These are phyloP conservation scores for Perodicticus potto DNA, from an alignment of 2,797 vertebrate species.

Conservation along the genomic window DNA sequence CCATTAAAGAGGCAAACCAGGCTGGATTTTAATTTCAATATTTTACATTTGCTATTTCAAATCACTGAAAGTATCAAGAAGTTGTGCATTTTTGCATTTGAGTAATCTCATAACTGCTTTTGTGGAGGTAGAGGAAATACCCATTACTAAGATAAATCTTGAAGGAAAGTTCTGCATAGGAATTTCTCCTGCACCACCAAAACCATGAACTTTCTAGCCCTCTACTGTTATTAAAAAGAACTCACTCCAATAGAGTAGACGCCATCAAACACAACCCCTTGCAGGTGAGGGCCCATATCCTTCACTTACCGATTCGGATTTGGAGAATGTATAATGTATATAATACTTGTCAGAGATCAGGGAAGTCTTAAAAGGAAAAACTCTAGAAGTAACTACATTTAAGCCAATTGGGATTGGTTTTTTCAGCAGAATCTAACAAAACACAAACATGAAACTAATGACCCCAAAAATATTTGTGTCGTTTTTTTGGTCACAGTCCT, in stretches of 20 bases:
- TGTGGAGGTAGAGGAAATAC: background rate
- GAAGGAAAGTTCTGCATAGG: background rate
- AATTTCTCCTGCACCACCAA: conserved; percentile 31
- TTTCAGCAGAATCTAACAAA: conserved; percentile 66
- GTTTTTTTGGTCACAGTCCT: conserved; percentile 60
- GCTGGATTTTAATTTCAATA: background rate
- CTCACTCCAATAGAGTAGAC: background rate
- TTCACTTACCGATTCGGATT: background rate
- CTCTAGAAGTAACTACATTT: conserved; percentile 35
- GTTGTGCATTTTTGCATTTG: background rate
- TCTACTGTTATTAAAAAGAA: background rate
- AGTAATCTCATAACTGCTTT: background rate
- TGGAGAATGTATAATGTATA: background rate
- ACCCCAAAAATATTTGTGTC: conserved; percentile 46
- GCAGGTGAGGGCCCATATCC: background rate
- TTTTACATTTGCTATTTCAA: conserved; percentile 32
- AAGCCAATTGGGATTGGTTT: conserved; percentile 20
- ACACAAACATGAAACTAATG: conserved; percentile 43
- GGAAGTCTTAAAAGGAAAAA: conserved; percentile 27
- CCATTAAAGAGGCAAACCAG: background rate
- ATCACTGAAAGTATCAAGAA: background rate
- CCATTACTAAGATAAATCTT: background rate
- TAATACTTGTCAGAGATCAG: background rate
- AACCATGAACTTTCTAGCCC: background rate
- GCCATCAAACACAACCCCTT: background rate